Evolutionary conservation across 2,797 vertebrate genomes (phyloP).

Genomic region (Onychomys leucogaster): DNA sequence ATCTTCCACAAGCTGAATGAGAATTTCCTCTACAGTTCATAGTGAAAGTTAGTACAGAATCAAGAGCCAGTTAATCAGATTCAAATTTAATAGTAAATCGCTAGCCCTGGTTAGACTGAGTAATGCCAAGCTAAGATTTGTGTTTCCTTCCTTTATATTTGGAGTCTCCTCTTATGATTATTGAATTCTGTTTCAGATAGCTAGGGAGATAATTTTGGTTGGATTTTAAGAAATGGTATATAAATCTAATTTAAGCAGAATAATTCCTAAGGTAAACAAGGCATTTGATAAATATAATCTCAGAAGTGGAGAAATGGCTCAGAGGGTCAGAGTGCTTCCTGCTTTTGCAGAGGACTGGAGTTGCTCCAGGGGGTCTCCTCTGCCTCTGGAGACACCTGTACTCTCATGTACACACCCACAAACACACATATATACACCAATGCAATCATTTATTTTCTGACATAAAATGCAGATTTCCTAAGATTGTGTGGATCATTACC

Average conservation of each 20-base stretch:
- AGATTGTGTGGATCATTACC: background rate
- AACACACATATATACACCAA: background rate
- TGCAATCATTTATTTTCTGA: background rate
- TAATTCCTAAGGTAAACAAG: slow-evolving; percentile 10
- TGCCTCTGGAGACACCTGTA: background rate
- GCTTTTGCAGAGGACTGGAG: background rate
- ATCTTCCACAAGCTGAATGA: background rate
- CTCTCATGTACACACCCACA: background rate
- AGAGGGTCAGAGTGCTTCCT: background rate
- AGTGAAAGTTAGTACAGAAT: background rate
- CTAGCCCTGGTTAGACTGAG: background rate
- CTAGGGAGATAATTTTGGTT: background rate
- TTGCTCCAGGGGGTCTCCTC: accelerated
- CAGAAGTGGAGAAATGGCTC: background rate
- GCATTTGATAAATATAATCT: background rate
- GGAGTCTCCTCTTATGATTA: background rate
- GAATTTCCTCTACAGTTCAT: background rate
- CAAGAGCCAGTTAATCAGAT: background rate
- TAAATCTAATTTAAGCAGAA: slow-evolving; percentile 8
- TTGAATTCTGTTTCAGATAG: slow-evolving; percentile 15
- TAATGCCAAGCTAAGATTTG: background rate
- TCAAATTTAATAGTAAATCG: background rate
- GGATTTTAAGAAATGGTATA: slow-evolving; percentile 30
- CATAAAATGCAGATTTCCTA: background rate
- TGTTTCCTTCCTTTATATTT: background rate